These are phyloP conservation scores for Cephalotes varians DNA, from an alignment of 2,888 invertebrate genomes.

Conservation along the genomic window DNA sequence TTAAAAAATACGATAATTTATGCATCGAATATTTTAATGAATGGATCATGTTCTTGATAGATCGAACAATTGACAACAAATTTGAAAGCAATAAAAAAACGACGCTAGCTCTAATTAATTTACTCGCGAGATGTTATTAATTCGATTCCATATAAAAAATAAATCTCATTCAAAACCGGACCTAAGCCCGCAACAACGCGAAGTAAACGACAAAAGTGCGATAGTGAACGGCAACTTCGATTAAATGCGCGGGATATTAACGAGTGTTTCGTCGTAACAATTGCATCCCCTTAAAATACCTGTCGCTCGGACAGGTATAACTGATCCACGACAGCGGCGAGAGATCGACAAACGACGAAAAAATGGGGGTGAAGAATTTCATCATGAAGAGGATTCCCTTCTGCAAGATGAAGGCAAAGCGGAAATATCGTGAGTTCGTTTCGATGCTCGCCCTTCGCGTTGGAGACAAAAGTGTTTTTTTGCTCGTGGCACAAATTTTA, in stretches of 20 bases:
- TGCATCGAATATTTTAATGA: background rate
- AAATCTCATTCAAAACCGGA: background rate
- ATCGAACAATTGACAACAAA: background rate
- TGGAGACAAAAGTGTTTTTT: background rate
- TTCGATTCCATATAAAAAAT: background rate
- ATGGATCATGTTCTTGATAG: background rate
- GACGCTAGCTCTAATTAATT: background rate
- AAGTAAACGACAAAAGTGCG: background rate
- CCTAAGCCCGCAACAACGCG: background rate
- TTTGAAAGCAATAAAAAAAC: background rate
- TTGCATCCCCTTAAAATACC: background rate
- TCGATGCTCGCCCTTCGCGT: background rate
- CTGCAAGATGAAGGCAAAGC: conserved; percentile 80
- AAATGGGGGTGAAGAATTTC: conserved; percentile 83
- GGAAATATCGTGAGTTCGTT: conserved; percentile 77
- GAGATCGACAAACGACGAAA: conserved; percentile 51
- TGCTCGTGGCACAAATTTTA: background rate
- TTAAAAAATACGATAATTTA: background rate
- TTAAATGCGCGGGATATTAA: too few species aligned
- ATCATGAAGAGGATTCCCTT: conserved; percentile 82
- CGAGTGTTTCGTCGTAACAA: background rate
- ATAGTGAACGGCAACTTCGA: background rate
- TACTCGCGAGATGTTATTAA: background rate
- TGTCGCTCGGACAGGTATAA: background rate
- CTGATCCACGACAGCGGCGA: background rate